These are phyloP conservation scores for Oscheius sp. DNA, from an alignment of 2,888 invertebrate genomes.

Conservation along the genomic window DNA sequence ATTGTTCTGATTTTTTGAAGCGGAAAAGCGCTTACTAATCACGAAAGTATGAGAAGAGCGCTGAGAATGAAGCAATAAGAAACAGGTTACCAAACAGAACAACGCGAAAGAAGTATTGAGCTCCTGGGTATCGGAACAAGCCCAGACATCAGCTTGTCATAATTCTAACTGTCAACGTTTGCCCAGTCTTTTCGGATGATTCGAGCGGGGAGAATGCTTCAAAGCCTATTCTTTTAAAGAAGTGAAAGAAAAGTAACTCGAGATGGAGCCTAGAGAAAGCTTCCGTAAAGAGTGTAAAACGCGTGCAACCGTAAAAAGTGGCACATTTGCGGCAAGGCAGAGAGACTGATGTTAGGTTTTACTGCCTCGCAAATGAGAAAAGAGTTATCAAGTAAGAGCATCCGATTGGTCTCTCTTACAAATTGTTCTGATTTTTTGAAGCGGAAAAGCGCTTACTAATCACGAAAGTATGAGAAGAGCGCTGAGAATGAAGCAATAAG, in stretches of 20 bases:
- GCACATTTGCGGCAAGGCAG: not conserved
- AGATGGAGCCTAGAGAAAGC: not conserved
- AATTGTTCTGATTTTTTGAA: not conserved
- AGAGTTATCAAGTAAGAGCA: too few relatives aligned
- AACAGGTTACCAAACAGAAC: not conserved
- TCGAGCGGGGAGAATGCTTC: not conserved
- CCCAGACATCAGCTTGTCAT: conserved; percentile 37
- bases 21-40: too few relatives aligned
- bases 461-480: not conserved
- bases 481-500: conserved; percentile 3
- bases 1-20: not conserved
- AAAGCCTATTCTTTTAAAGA: not conserved
- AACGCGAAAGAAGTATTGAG: not conserved
- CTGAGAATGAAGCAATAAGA: conserved; percentile 1
- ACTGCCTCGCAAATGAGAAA: too few relatives aligned
- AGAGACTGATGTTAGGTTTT: too few relatives aligned
- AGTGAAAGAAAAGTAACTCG: conserved; percentile 3
- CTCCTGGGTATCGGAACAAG: conserved; percentile 6
- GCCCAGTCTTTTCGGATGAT: not conserved
- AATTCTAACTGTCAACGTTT: not conserved
- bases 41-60: not conserved
- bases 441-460: too few relatives aligned
- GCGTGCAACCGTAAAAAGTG: conserved; percentile 10
- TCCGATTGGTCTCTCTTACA: not conserved
- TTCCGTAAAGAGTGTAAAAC: conserved; percentile 10